These are phyloP conservation scores for Limulus polyphemus DNA, from an alignment of 2,888 invertebrate genomes.

Conservation along the genomic window DNA sequence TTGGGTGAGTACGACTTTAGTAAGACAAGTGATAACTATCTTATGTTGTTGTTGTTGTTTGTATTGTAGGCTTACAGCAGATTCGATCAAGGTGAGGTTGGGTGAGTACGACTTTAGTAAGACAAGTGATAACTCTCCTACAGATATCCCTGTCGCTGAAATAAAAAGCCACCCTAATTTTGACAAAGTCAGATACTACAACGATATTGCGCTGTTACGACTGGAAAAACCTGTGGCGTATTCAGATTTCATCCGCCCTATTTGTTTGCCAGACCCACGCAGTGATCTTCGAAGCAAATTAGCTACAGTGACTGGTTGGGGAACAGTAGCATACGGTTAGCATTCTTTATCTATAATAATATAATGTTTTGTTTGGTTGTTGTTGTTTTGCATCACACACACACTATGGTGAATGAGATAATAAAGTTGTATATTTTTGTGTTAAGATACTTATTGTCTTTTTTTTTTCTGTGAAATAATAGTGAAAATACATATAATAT, in stretches of 20 bases:
- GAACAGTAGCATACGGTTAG: neutral
- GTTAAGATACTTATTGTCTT: too few relatives aligned
- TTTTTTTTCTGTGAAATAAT: too few relatives aligned
- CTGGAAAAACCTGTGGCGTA: constrained; percentile 9
- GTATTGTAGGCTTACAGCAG: too few relatives aligned
- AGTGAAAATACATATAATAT: too few relatives aligned
- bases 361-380: too few relatives aligned
- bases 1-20: too few relatives aligned
- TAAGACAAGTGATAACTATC: neutral
- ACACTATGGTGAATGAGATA: too few relatives aligned
- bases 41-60: neutral
- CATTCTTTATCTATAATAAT: too few relatives aligned
- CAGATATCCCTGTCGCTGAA: constrained; percentile 15
- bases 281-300: neutral
- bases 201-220: constrained; percentile 18
- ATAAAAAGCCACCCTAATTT: constrained; percentile 17
- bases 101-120: too few relatives aligned
- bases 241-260: constrained; percentile 13
- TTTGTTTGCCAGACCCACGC: constrained; percentile 11
- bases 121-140: neutral
- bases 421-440: too few relatives aligned
- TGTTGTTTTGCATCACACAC: too few relatives aligned
- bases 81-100: too few relatives aligned
- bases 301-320: constrained; percentile 1
- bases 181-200: constrained; percentile 13